Evolutionary conservation across 2,113 vertebrate species (phyloP), one percentile per base, ranked within the genome.

Genomic region (Neogale vison): DNA sequence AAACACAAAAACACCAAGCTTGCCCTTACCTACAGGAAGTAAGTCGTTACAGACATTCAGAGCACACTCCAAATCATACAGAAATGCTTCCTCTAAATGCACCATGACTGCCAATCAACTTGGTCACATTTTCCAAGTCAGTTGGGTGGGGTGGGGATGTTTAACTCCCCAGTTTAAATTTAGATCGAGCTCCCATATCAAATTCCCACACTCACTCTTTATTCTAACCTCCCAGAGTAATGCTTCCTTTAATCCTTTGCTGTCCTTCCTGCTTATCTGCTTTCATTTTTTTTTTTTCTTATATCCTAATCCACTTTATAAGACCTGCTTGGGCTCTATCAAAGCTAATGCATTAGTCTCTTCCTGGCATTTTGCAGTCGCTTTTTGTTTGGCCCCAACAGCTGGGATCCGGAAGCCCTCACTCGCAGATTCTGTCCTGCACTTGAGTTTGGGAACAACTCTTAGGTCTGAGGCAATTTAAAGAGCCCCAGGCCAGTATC

Each of bases 91-190:
- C 59, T 81, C 21, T 52, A 52, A 92, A 88, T 57, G 65, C 42
- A 80, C 74, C 39, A 1, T 69, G 50, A n/a, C 67, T 90, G 21
- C 63, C 90, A 24, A 63, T 71, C 9, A 9, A 81, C 42, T 84
- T 85, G 63, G 69, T 69, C 90, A 71, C 45, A 89, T 96, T 96
- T 97, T 95, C 81, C 39, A 94, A 45, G 63, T 95, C 82, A 76
- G 65, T 83, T 69, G 2, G 79, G n/a, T 86, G 72, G 69, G 34
- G 11, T 69, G 67, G 67, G 52, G 79, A 96, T 89, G 34, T 29
- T 97, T 90, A 45, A 93, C 26, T 82, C 31, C 20, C 1, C 23
- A 55, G 80, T 87, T 96, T 96, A 98, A 98, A 97, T 98, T 97
- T 97, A 97, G 97, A 96, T 88, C 45, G 79, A 93, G 74, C 88